A percentile compares a stretch with the other conserved stretches of the same genome.
phyloP scores from a whole-genome alignment of 2,113 vertebrate genomes.

The Prietella phreatophila region DNA sequence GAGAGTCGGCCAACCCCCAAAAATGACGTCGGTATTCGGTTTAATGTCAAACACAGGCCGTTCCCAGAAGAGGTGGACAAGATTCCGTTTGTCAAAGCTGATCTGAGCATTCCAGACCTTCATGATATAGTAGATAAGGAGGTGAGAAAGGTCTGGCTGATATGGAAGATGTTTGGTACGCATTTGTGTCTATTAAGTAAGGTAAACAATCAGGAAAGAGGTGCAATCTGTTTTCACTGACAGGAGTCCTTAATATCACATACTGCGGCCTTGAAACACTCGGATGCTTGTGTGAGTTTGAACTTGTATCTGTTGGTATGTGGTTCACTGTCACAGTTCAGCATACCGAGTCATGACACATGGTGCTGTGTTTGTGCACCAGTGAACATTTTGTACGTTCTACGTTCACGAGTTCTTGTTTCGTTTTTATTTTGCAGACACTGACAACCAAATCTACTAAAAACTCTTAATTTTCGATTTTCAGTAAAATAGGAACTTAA shows the following conservation, averaged over 20 bases:
- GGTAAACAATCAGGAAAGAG: neutral
- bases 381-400: neutral
- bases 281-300: constrained; percentile 39
- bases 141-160: constrained; percentile 66
- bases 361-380: neutral
- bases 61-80: constrained; percentile 85
- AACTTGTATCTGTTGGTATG: neutral
- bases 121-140: constrained; percentile 82
- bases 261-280: neutral
- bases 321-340: neutral
- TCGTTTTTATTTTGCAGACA: neutral
- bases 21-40: constrained; percentile 80
- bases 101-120: constrained; percentile 87
- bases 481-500: neutral
- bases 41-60: constrained; percentile 83
- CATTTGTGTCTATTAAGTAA: neutral
- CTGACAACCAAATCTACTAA: neutral
- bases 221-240: constrained; percentile 33
- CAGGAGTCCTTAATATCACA: constrained; percentile 5
- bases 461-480: neutral
- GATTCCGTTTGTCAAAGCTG: constrained; percentile 86
- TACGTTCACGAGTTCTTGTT: neutral
- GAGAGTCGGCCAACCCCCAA: constrained; percentile 76
- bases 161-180: neutral
- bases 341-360: too few relatives aligned